Conservation (phyloP, 2,888 invertebrate genomes). For the Heliconius sara region DNA sequence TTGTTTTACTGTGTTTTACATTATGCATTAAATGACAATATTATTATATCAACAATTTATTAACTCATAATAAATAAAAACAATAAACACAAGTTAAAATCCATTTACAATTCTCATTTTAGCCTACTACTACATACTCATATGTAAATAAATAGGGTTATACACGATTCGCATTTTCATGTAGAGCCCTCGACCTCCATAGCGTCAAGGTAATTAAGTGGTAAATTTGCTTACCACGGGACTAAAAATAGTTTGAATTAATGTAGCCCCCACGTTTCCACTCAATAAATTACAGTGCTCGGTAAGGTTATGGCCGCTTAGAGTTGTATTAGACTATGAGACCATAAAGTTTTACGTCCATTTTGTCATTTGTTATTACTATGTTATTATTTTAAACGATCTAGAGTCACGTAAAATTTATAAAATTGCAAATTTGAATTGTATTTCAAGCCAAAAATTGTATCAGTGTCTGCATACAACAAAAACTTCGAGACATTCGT, state of each 20-base stretch:
- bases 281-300: conserved; percentile 35
- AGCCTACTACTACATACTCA: not conserved
- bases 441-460: not conserved
- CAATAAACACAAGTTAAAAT: not conserved
- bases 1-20: too few relatives aligned
- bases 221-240: conserved; percentile 41
- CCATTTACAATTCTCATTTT: not conserved
- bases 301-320: conserved; percentile 23
- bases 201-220: conserved; percentile 44
- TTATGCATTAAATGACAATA: not conserved
- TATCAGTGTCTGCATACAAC: not conserved
- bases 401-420: too few relatives aligned
- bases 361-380: not conserved
- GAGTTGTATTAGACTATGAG: conserved; percentile 31
- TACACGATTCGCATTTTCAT: conserved; percentile 11
- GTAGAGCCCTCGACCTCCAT: conserved; percentile 27
- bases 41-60: not conserved
- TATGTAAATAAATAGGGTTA: not conserved
- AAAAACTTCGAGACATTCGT: not conserved
- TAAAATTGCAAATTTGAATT: not conserved
- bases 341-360: not conserved
- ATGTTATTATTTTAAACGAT: not conserved
- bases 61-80: not conserved
- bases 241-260: conserved; percentile 44
- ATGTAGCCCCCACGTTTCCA: conserved; percentile 38